Evolutionary conservation across 2,113 vertebrate species (phyloP).

Genomic region (Tricholaema leucomelas): DNA sequence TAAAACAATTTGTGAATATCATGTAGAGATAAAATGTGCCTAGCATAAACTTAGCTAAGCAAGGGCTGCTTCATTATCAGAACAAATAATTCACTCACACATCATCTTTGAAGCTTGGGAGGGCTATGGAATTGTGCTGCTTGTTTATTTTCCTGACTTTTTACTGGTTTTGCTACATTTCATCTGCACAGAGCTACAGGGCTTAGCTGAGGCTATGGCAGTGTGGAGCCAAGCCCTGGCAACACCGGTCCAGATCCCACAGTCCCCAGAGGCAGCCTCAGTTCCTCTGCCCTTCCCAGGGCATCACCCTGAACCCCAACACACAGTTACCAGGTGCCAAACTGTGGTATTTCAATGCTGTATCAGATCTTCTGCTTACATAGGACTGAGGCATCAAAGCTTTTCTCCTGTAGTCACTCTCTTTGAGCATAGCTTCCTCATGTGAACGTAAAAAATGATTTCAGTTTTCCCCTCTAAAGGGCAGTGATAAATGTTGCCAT

Average conservation of each 20-base stretch:
- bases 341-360: not conserved
- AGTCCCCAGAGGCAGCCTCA: not conserved
- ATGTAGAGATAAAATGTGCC: slow-evolving; percentile 73
- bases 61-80: slow-evolving; percentile 72
- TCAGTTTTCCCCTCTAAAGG: not conserved
- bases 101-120: slow-evolving; percentile 72
- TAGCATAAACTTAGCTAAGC: slow-evolving; percentile 70
- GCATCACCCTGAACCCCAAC: not conserved
- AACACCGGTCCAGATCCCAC: rapidly evolving
- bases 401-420: rapidly evolving
- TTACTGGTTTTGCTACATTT: slow-evolving; percentile 55
- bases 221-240: not conserved
- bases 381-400: rapidly evolving
- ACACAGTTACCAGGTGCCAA: not conserved
- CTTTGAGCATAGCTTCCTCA: not conserved
- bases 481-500: not conserved
- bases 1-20: slow-evolving; percentile 81
- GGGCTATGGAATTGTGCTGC: slow-evolving; percentile 48
- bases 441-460: not conserved
- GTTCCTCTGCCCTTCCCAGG: not conserved
- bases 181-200: not conserved
- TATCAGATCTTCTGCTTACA: rapidly evolving
- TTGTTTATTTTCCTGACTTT: slow-evolving; percentile 65
- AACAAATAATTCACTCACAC: slow-evolving; percentile 73
- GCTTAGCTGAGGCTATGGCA: not conserved